Evolutionary conservation across 2,888 invertebrate species (phyloP), one percentile per base, ranked within the genome.

Genomic region (Diarsia brunnea): DNA sequence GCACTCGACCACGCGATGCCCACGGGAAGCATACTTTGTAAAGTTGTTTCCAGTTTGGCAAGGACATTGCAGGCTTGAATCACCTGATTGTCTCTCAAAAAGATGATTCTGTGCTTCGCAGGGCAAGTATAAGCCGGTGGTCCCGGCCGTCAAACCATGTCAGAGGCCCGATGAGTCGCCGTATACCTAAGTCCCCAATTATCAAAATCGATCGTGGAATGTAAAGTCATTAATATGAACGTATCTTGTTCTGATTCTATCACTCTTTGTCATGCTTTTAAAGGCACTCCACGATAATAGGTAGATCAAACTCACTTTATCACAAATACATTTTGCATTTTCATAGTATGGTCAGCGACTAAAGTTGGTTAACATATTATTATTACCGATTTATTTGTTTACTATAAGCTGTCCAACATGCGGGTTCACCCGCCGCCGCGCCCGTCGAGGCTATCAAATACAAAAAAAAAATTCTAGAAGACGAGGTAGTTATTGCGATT

Each of bases 171-270:
- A 31, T 31, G 31, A 38, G 38, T 38, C 38, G 38, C 31, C 31
- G 31, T 31, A 4, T n/a, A n/a, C n/a, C n/a, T 21, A 38, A 12
- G 21, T 21, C 11, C 21, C n/a, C 47, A 24, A n/a, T n/a, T n/a
- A 69, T 38, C 14, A 24, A 51, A 51, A 49, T 38, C 14, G 12
- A 24, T 24, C 21, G 24, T 24, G 4, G 24, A 49, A 51, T 51
- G 38, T 11, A 51, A 24, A 69, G 16, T 73, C 43, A 49, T 64
- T 79, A 49, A 55, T 63, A 55, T 11, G 43, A 43, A 16, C 49
- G 21, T 55, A 38, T 38, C 11, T 21, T 51, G 43, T 21, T 21
- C 49, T 45, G 81, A 81, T 65, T 74, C 11, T 19, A 78, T 65
- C 55, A 38, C 0, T 45, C 10, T 49, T 55, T 49, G 55, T 77